Base-by-base conservation (phyloP, 2,113 vertebrate species). In the Boleophthalmus pectinirostris region DNA sequence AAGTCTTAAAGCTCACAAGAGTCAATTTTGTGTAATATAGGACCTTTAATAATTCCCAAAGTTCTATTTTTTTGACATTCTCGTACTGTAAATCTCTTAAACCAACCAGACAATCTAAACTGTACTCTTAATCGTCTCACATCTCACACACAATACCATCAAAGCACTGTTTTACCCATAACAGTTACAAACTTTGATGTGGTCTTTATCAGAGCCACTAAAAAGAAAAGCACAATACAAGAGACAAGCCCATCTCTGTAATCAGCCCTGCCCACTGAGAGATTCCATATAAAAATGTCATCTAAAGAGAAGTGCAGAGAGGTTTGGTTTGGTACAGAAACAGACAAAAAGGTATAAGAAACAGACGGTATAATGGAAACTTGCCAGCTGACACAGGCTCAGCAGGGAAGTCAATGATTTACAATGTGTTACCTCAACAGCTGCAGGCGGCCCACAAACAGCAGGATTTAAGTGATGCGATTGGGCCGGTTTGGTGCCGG, bases 241-340 rank as follows among this genome's bases (percentile, higher is more conserved):
- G 8, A 43, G 61, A 64, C 61, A 64, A 38, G 18, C 61, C 9
- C 9, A 33, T 18, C 61, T 64, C 61, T 64, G 61, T 64, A 64
- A 64, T 64, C 61, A 64, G 60, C 61, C 61, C 61, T 43, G 61
- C 61, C 61, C 61, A 64, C 61, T 64, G 61, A 38, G n/a, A 35
- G 61, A 64, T 64, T 43, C 61, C 61, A 38, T 13, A 64, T 64
- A 64, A 64, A 64, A 33, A 64, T 64, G 61, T 64, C 61, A 43
- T 64, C 61, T 13, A 33, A 18, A 64, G 6, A n/a, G 29, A 12
- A 11, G 61, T 18, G 60, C 10, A 16, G 33, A 64, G 61, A 3
- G 61, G 60, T 63, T 35, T 15, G 35, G 60, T 35, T 16, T 63
- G 25, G 60, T 20, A 18, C 16, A 63, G 1, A 64, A n/a, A 38